Conservation (phyloP, 2,888 invertebrate genomes). For the Phaedon cochleariae region DNA sequence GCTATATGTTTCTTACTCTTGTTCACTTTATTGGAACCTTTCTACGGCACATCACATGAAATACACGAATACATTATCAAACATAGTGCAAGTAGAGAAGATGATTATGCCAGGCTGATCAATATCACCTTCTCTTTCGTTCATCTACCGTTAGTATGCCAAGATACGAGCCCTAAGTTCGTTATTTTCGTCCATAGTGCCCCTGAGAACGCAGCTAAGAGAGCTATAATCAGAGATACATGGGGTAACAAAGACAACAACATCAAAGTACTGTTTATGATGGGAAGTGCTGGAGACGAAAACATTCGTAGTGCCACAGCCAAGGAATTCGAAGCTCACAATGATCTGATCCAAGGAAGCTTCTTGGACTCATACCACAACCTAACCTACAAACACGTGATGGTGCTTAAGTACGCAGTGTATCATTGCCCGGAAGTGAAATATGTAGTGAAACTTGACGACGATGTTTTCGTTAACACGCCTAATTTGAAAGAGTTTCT, state of each 20-base stretch:
- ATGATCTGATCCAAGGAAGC: constrained; percentile 80
- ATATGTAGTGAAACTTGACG: constrained; percentile 74
- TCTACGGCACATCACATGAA: neutral
- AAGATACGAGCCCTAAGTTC: constrained; percentile 54
- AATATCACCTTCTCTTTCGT: constrained; percentile 20
- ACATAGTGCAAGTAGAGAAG: neutral
- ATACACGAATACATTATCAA: neutral
- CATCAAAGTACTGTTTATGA: constrained; percentile 11
- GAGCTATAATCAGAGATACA: constrained; percentile 68
- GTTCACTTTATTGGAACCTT: neutral
- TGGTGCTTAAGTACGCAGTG: constrained; percentile 79
- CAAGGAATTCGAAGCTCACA: constrained; percentile 66
- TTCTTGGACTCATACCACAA: constrained; percentile 81
- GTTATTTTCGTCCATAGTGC: constrained; percentile 79
- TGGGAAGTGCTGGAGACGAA: constrained; percentile 7
- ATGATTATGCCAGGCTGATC: constrained; percentile 14
- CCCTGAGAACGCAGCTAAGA: constrained; percentile 70
- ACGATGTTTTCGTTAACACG: constrained; percentile 78
- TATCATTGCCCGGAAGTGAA: constrained; percentile 73
- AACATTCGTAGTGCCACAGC: constrained; percentile 47
- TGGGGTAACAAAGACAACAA: constrained; percentile 13
- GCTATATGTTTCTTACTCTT: neutral
- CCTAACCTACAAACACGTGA: constrained; percentile 83
- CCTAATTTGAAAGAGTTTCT: constrained; percentile 63
- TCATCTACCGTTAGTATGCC: constrained; percentile 9